phyloP scores from a whole-genome alignment of 2,888 invertebrate genomes.

The Drosophila anomalata region DNA sequence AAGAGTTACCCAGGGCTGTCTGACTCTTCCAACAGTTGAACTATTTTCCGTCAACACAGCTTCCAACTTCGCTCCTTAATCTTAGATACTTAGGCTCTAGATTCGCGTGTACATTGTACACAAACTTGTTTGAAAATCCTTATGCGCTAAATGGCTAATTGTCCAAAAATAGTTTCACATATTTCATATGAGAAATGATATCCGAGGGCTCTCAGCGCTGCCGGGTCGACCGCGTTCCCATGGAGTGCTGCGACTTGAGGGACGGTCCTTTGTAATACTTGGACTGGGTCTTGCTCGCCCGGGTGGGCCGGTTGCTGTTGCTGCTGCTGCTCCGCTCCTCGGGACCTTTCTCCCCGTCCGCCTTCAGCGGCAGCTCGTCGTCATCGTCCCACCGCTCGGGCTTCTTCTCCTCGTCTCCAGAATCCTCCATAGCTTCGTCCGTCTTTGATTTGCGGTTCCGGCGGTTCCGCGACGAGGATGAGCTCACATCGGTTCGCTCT shows the following conservation, averaged over 20 bases:
- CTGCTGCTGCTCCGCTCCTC: conserved; percentile 24
- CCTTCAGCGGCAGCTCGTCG: conserved; percentile 68
- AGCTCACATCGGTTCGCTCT: conserved; percentile 68
- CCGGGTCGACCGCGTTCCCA: conserved; percentile 74
- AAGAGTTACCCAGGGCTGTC: not conserved
- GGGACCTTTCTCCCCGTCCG: conserved; percentile 52
- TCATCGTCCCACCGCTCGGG: conserved; percentile 65
- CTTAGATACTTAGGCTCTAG: not conserved
- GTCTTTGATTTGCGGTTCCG: conserved; percentile 66
- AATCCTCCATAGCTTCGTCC: conserved; percentile 49
- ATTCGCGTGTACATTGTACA: conserved; percentile 29
- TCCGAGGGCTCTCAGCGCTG: conserved; percentile 46
- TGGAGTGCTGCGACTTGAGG: conserved; percentile 61
- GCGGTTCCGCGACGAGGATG: conserved; percentile 70
- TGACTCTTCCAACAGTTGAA: not conserved
- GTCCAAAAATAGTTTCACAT: conserved; percentile 40
- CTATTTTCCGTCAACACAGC: conserved; percentile 3
- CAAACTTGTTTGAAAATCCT: not conserved
- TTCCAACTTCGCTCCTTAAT: not conserved
- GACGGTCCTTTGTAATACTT: conserved; percentile 81
- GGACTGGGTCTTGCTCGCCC: conserved; percentile 81
- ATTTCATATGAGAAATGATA: conserved; percentile 56
- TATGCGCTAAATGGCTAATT: conserved; percentile 9
- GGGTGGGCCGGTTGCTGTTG: conserved; percentile 71
- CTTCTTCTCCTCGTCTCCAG: conserved; percentile 51